These are phyloP conservation scores for Choloepus hoffmanni DNA, from an alignment of 2,113 vertebrate genomes.

Conservation along the genomic window DNA sequence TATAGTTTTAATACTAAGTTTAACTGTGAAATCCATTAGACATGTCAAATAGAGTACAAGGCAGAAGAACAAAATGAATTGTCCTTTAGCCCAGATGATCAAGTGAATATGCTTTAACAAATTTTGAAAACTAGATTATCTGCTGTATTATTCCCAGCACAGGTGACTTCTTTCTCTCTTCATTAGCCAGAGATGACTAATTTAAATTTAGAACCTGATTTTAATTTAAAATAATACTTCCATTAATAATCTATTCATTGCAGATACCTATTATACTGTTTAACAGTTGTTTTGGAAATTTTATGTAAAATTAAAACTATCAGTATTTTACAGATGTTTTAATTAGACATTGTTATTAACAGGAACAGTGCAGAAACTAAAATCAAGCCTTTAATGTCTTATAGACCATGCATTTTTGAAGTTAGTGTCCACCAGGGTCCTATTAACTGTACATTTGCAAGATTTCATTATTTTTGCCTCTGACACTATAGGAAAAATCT, in stretches of 20 bases:
- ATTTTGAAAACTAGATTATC: conserved; percentile 68
- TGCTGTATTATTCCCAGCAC: conserved; percentile 69
- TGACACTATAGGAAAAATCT: conserved; percentile 80
- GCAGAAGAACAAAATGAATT: conserved; percentile 34
- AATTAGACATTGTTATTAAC: conserved; percentile 90
- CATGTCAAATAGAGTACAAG: not conserved
- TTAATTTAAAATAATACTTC: conserved; percentile 83
- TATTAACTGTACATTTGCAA: conserved; percentile 85
- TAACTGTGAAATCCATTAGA: conserved; percentile 56
- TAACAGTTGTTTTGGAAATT: conserved; percentile 84
- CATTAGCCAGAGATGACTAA: conserved; percentile 80
- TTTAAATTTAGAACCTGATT: conserved; percentile 82
- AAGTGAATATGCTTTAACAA: conserved; percentile 56
- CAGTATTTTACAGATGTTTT: conserved; percentile 90
- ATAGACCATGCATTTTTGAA: conserved; percentile 83
- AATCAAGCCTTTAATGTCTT: conserved; percentile 84
- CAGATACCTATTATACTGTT: conserved; percentile 80
- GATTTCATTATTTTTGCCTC: conserved; percentile 83
- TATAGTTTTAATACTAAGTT: not conserved
- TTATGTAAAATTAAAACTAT: conserved; percentile 88
- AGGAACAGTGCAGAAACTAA: conserved; percentile 86
- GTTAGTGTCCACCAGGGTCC: conserved; percentile 84
- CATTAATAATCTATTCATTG: conserved; percentile 79
- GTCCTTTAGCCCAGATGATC: conserved; percentile 41
- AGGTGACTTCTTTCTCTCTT: conserved; percentile 80